phyloP scores from a whole-genome alignment of 2,113 vertebrate genomes.

The Anolis carolinensis region DNA sequence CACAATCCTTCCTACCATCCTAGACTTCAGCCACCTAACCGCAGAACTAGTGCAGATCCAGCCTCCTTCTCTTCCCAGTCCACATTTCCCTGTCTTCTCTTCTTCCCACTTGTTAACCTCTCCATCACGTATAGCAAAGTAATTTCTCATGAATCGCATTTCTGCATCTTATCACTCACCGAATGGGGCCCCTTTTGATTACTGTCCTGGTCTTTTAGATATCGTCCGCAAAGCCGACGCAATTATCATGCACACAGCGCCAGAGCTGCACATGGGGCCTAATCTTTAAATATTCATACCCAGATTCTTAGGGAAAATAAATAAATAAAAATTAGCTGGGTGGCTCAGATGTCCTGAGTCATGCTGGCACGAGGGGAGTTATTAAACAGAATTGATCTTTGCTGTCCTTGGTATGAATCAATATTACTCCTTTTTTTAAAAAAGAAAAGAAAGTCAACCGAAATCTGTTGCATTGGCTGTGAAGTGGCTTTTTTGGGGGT shows the following conservation, averaged over 20 bases:
- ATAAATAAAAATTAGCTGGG: slow-evolving; percentile 13
- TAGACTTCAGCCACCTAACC: neutral
- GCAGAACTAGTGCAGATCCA: neutral
- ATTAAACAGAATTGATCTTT: slow-evolving; percentile 67
- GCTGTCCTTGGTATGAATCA: slow-evolving; percentile 55
- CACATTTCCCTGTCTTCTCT: neutral
- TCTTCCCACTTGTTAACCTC: neutral
- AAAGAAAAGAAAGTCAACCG: slow-evolving; percentile 10
- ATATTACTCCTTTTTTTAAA: slow-evolving; percentile 48
- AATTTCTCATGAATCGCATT: neutral
- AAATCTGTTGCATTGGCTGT: slow-evolving; percentile 21
- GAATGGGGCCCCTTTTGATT: neutral
- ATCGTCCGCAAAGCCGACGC: neutral
- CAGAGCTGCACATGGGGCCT: fast-evolving
- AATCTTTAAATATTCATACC: neutral
- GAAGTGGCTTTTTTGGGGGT: neutral
- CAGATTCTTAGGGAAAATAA: slow-evolving; percentile 19
- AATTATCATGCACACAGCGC: fast-evolving
- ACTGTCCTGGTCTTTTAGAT: neutral
- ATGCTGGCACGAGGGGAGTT: slow-evolving; percentile 17
- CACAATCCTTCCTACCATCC: neutral
- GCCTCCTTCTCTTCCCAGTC: neutral
- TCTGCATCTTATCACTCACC: neutral
- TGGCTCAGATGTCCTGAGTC: slow-evolving; percentile 40
- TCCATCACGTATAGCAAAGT: neutral